These are phyloP conservation scores for Xylophagus ater DNA, from an alignment of 2,888 invertebrate species.

Conservation along the genomic window DNA sequence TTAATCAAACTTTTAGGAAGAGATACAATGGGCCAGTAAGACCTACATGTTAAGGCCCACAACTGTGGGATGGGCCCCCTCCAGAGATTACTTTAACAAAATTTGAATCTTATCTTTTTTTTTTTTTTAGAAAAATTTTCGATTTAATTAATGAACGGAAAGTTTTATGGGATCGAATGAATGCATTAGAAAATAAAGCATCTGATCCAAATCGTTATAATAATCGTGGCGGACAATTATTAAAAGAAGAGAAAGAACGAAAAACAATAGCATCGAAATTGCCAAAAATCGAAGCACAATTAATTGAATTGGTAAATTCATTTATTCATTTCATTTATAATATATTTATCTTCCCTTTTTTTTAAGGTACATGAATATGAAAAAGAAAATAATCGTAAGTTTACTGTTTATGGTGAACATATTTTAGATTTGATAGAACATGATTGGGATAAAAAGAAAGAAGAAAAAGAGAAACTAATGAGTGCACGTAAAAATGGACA, in stretches of 20 bases:
- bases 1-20: too few species aligned
- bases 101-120: background rate
- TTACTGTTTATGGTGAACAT: conserved; percentile 52
- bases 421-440: conserved; percentile 49
- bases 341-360: background rate
- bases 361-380: conserved; percentile 44
- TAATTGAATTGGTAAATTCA: conserved; percentile 41
- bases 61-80: too few species aligned
- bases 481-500: conserved; percentile 38
- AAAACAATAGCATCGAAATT: conserved; percentile 59
- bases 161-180: conserved; percentile 62
- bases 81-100: too few species aligned
- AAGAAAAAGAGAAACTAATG: conserved; percentile 28
- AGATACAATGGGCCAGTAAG: too few species aligned
- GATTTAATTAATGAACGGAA: conserved; percentile 54
- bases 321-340: background rate
- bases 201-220: conserved; percentile 73
- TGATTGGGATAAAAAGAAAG: conserved; percentile 47
- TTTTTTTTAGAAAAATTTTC: conserved; percentile 46
- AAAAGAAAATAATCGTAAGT: conserved; percentile 42
- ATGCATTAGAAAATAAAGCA: conserved; percentile 61
- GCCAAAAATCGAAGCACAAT: conserved; percentile 60
- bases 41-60: too few species aligned
- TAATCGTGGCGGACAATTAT: conserved; percentile 75
- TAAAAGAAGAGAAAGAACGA: conserved; percentile 79